Evolutionary conservation across 2,797 vertebrate genomes (phyloP).

Genomic region (Chromis chromis): DNA sequence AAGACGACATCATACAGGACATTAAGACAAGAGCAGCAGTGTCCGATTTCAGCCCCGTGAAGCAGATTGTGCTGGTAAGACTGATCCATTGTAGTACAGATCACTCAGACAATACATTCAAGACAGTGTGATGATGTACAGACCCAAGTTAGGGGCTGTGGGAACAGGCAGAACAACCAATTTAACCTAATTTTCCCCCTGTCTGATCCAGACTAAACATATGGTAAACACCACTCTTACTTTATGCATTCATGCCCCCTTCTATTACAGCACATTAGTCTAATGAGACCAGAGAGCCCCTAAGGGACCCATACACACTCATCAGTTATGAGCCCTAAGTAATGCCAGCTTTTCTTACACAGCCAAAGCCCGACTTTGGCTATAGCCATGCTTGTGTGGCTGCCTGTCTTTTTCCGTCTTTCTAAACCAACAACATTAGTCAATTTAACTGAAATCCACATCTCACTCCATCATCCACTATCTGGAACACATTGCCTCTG

Average conservation of each 20-base stretch:
- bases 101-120: constrained; percentile 41
- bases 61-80: constrained; percentile 87
- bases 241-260: not conserved
- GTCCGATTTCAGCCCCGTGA: constrained; percentile 93
- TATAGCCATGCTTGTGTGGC: constrained; percentile 6
- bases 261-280: constrained; percentile 14
- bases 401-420: not conserved
- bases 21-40: constrained; percentile 87
- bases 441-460: not conserved
- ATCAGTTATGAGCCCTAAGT: constrained; percentile 14
- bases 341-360: constrained; percentile 2
- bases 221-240: constrained; percentile 1
- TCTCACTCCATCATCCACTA: not conserved
- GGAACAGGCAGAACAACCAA: constrained; percentile 39
- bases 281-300: constrained; percentile 11
- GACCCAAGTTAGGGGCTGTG: constrained; percentile 47
- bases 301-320: constrained; percentile 9
- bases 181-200: constrained; percentile 21
- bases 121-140: constrained; percentile 51
- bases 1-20: constrained; percentile 90
- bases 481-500: not conserved
- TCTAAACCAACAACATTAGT: not conserved
- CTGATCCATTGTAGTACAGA: constrained; percentile 53
- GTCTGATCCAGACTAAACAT: constrained; percentile 19
- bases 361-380: not conserved